phyloP scores from a whole-genome alignment of 2,797 vertebrate genomes.

The Enoplosus armatus region DNA sequence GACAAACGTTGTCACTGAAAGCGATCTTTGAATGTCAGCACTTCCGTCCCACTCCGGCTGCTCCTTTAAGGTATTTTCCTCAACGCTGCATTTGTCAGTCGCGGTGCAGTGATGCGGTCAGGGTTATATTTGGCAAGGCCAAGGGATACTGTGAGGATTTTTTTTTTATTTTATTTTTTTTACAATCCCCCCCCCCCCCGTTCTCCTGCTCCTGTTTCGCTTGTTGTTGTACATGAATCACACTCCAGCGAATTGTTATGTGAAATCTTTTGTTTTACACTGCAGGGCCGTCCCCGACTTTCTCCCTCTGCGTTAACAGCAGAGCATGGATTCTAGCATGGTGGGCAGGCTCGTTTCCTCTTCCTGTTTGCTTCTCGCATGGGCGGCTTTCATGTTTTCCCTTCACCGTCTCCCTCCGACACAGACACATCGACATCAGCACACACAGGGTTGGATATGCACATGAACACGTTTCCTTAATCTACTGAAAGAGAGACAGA shows the following conservation, averaged over 20 bases:
- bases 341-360: conserved; percentile 39
- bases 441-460: background rate
- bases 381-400: conserved; percentile 59
- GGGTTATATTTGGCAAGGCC: conserved; percentile 39
- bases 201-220: background rate
- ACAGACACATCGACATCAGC: conserved; percentile 28
- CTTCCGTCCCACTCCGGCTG: conserved; percentile 38
- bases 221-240: conserved; percentile 23
- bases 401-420: conserved; percentile 39
- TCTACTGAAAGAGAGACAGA: conserved; percentile 40
- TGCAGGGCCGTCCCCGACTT: conserved; percentile 22
- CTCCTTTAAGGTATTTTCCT: conserved; percentile 63
- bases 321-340: background rate
- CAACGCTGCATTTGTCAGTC: conserved; percentile 35
- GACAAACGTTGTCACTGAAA: conserved; percentile 65
- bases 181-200: background rate
- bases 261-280: conserved; percentile 43
- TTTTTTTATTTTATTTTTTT: background rate
- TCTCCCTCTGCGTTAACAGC: conserved; percentile 34
- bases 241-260: conserved; percentile 7
- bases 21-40: conserved; percentile 61
- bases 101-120: conserved; percentile 24
- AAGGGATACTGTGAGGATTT: conserved; percentile 4
- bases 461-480: conserved; percentile 45
- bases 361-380: conserved; percentile 65